A percentile compares a stretch with the other conserved stretches of the same genome.
Conservation (phyloP, 2,888 invertebrate species). For the Cephus rjabovi region DNA sequence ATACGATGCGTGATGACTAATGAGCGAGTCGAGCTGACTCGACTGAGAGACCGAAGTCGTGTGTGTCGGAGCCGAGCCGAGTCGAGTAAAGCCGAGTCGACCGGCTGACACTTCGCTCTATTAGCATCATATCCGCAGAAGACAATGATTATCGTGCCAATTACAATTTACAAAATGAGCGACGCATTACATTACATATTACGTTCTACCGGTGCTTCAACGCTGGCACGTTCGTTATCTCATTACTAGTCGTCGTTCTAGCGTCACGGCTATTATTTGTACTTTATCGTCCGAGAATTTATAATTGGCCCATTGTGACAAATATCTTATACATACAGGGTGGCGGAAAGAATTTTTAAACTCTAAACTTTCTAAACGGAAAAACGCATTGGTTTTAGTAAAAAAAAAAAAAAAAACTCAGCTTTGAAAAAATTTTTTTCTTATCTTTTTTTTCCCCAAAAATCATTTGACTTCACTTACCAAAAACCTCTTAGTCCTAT, state of each 20-base stretch:
- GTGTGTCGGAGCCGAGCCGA: background rate
- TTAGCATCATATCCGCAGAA: slow-evolving; percentile 21
- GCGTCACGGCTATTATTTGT: slow-evolving; percentile 13
- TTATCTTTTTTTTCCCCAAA: background rate
- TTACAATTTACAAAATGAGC: slow-evolving; percentile 18
- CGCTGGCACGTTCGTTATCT: background rate
- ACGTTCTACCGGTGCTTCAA: background rate
- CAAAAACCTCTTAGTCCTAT: background rate
- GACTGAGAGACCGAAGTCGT: background rate
- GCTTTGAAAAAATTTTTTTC: background rate
- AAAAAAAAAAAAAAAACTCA: no score
- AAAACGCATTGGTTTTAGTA: no score
- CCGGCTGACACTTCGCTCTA: slow-evolving; percentile 18
- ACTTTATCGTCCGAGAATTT: slow-evolving; percentile 23
- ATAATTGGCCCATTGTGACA: slow-evolving; percentile 10
- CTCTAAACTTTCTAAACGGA: no score
- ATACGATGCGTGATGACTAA: slow-evolving; percentile 19
- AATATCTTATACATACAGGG: background rate
- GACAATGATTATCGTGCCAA: slow-evolving; percentile 10
- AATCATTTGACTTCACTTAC: no score
- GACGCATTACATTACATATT: slow-evolving; percentile 1
- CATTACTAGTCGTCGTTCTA: slow-evolving; percentile 3
- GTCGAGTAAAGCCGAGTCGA: background rate
- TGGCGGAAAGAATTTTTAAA: background rate
- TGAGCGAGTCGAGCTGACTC: slow-evolving; percentile 11